phyloP scores from a whole-genome alignment of 2,113 vertebrate species.

The Myotis lucifugus region DNA sequence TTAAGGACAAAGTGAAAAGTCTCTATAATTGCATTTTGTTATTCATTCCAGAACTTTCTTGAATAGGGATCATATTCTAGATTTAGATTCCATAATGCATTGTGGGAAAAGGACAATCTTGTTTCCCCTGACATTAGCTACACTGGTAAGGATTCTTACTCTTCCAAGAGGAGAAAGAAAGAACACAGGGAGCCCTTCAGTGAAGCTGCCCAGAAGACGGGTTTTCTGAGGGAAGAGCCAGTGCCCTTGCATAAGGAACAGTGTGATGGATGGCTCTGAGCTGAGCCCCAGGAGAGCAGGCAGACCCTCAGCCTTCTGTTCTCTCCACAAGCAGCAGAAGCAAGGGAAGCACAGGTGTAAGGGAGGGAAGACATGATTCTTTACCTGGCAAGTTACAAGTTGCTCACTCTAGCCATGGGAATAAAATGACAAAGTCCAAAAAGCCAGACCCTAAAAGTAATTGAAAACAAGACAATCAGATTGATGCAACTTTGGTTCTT shows the following conservation, averaged over 20 bases:
- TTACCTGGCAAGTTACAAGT: conserved; percentile 66
- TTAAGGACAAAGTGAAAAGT: conserved; percentile 28
- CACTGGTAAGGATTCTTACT: conserved; percentile 70
- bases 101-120: neutral
- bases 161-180: conserved; percentile 72
- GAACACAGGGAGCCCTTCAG: conserved; percentile 66
- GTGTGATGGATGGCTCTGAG: conserved; percentile 77
- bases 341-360: conserved; percentile 77
- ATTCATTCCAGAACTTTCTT: conserved; percentile 62
- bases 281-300: conserved; percentile 72
- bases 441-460: conserved; percentile 76
- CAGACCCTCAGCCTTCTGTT: conserved; percentile 84
- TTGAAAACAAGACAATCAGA: conserved; percentile 60
- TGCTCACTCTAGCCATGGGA: conserved; percentile 61
- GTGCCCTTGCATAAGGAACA: conserved; percentile 70
- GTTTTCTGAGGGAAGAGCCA: conserved; percentile 72
- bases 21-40: conserved; percentile 48
- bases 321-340: conserved; percentile 66
- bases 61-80: conserved; percentile 65
- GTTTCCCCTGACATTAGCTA: conserved; percentile 51
- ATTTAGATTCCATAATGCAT: conserved; percentile 51
- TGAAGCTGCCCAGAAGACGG: conserved; percentile 76
- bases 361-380: conserved; percentile 66
- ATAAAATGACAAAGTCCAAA: conserved; percentile 60
- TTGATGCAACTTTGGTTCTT: conserved; percentile 45